Percentiles rank a stretch among this genome's conserved stretches.
Conservation (phyloP, 2,888 invertebrate species). For the Epinotia bilunana region DNA sequence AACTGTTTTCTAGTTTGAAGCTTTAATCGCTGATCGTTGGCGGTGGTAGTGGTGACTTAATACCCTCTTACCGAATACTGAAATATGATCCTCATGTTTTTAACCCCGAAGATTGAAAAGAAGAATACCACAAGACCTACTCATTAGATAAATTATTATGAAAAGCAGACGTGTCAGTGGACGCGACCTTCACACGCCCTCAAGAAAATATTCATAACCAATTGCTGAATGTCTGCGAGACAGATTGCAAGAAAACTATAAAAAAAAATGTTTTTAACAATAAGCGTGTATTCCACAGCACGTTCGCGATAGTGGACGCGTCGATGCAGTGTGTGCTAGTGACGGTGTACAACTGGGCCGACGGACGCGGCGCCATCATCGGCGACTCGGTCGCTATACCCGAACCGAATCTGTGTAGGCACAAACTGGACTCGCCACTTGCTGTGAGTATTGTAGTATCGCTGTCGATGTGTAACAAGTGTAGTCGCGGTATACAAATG, state of each 20-base stretch:
- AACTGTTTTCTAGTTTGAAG: no score
- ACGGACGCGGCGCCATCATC: conserved; percentile 92
- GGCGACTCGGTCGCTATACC: conserved; percentile 93
- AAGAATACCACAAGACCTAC: no score
- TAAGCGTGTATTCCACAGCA: conserved; percentile 79
- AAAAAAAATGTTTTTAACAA: no score
- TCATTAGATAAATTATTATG: no score
- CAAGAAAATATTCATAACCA: no score
- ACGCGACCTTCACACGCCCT: no score
- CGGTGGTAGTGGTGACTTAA: no score
- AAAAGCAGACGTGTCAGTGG: no score
- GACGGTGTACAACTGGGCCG: conserved; percentile 93
- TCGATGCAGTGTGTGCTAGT: conserved; percentile 89
- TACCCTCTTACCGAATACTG: not conserved
- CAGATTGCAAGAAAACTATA: no score
- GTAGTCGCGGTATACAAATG: not conserved
- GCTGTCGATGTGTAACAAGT: not conserved
- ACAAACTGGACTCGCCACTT: conserved; percentile 73
- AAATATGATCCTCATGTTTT: not conserved
- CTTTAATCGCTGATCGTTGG: no score
- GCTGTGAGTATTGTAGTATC: conserved; percentile 53
- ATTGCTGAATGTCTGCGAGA: no score
- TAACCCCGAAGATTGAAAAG: no score
- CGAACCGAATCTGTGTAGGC: conserved; percentile 87
- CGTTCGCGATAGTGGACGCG: conserved; percentile 92